Conservation (phyloP, 2,113 vertebrate genomes). For the Nothoprocta pentlandii region DNA sequence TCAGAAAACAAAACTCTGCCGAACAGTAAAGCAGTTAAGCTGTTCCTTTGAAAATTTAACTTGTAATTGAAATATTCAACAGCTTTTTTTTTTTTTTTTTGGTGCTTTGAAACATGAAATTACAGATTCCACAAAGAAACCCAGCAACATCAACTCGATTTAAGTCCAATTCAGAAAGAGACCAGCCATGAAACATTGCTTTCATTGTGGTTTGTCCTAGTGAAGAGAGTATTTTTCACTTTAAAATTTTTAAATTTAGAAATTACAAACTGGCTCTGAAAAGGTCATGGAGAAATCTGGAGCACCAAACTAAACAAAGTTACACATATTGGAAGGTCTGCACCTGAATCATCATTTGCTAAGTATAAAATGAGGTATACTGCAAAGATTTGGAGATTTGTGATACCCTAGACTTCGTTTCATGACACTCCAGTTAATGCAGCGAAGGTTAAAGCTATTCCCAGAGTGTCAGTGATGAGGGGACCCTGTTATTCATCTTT, state of each 20-base stretch:
- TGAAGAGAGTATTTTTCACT: background rate
- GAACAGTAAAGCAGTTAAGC: background rate
- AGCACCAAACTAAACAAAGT: background rate
- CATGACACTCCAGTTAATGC: background rate
- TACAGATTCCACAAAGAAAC: background rate
- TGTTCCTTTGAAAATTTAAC: constrained; percentile 3
- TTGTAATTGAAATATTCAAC: background rate
- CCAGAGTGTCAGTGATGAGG: background rate
- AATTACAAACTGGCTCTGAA: background rate
- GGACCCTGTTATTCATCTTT: background rate
- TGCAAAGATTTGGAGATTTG: background rate
- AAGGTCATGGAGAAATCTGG: background rate
- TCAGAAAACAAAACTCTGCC: background rate
- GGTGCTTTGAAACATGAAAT: background rate
- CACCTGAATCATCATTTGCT: background rate
- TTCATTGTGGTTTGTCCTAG: background rate
- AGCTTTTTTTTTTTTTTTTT: background rate
- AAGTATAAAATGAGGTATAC: background rate
- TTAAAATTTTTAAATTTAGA: background rate
- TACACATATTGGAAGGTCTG: background rate
- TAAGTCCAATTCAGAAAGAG: background rate
- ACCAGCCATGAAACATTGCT: background rate
- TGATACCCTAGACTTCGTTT: background rate
- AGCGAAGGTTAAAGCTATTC: background rate
- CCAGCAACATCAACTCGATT: background rate